Base-by-base conservation (phyloP, 1,140 invertebrate species). In the Piezodorus guildinii region DNA sequence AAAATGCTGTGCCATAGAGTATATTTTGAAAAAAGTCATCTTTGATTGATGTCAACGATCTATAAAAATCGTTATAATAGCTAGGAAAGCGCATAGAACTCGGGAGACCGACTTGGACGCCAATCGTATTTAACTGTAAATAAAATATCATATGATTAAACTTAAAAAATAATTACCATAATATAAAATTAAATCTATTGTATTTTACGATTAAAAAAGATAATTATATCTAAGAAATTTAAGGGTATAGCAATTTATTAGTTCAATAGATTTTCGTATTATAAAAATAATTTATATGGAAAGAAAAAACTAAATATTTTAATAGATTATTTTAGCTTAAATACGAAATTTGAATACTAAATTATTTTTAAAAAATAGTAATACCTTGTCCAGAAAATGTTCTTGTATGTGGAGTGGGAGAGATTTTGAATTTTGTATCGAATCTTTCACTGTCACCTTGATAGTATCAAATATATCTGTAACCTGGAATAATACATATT, bases 51-150 rank as follows among this genome's bases (percentile, higher is more conserved):
- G 71, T 74, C 52, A 81, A 69, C 23, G 73, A 68, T 8, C 66
- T 71, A 69, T 80, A 80, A 63, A 77, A 75, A 10, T 74, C 70
- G 56, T 79, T 76, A 0, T 80, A 66, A 56, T 75, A 77, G 6
- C 69, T 65, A 2, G 71, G 65, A 52, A 76, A 72, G 27, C 74
- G 69, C 64, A 79, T 71, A 34, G 70, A 70, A 14, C 76, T 71
- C 12, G 80, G 78, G 49, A 80, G 74, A 0, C 81, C 81, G 25
- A 83, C 72, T 71, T 81, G 78, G 15, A 82, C 25, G 1, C 58
- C 65, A 15, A 81, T 69, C 2, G 73, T 72, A 14, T 72, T 68
- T 43, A 82, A 64, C 80, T 82, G 66, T 25, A 74, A 74, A 60
- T 65, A 68, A 39, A 39, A 60, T 65, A 65, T 34, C 69, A 66